Evolutionary conservation across 2,888 invertebrate species (phyloP).

Genomic region (Orthosia incerta): DNA sequence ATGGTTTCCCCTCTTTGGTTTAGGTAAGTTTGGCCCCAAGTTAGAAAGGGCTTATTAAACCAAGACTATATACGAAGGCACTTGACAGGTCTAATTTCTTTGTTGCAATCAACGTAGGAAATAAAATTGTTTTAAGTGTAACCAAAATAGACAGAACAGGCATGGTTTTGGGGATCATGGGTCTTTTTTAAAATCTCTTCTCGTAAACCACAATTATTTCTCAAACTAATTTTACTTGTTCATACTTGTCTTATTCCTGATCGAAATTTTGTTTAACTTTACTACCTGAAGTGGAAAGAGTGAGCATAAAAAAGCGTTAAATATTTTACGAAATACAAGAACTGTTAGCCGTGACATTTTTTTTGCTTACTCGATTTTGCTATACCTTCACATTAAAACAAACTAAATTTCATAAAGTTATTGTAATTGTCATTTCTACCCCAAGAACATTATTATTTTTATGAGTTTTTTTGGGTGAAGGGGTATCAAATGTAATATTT

Average conservation of each 20-base stretch:
- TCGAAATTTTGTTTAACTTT: background rate
- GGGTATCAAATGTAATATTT: slow-evolving; percentile 45
- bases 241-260: background rate
- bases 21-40: too few species aligned
- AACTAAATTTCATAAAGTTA: background rate
- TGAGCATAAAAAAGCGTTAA: slow-evolving; percentile 16
- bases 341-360: background rate
- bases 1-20: too few species aligned
- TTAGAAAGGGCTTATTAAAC: too few species aligned
- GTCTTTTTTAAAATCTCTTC: slow-evolving; percentile 15
- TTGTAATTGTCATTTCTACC: too few species aligned
- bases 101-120: background rate
- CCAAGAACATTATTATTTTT: background rate
- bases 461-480: slow-evolving; percentile 39
- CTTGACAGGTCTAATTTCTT: too few species aligned
- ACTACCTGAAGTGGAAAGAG: background rate
- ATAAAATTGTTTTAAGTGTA: slow-evolving; percentile 24
- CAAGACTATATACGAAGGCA: too few species aligned
- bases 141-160: slow-evolving; percentile 53
- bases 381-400: background rate
- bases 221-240: slow-evolving; percentile 8
- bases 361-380: slow-evolving; percentile 21
- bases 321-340: background rate
- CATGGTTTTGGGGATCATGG: slow-evolving; percentile 39
- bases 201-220: slow-evolving; percentile 11